phyloP scores from a whole-genome alignment of 1,140 invertebrate species.

The Hetaerina americana region DNA sequence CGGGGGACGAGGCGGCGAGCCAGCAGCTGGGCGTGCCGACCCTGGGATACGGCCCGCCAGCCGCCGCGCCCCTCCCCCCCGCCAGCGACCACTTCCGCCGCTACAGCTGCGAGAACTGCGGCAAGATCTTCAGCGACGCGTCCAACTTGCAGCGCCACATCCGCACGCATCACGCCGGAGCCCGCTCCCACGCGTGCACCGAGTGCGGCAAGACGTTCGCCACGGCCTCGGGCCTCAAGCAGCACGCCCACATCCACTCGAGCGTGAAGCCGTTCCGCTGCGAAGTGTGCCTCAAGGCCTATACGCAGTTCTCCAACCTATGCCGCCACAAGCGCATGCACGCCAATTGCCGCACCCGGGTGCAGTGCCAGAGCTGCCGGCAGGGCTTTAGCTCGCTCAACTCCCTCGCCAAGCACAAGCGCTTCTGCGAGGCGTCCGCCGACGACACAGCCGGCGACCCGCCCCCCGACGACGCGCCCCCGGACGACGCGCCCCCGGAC shows the following conservation, averaged over 20 bases:
- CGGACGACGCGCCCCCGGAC: background rate
- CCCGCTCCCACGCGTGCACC: conserved; percentile 84
- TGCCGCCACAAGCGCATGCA: conserved; percentile 99
- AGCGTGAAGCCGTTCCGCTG: conserved; percentile 96
- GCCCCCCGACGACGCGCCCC: background rate
- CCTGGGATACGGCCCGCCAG: background rate
- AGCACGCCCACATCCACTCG: conserved; percentile 98
- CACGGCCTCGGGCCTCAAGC: conserved; percentile 92
- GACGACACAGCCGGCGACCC: conserved; percentile 20
- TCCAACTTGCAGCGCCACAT: conserved; percentile 94
- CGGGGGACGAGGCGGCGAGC: conserved; percentile 23
- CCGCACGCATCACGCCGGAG: conserved; percentile 81
- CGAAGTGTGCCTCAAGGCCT: conserved; percentile 83
- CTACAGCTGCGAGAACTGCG: conserved; percentile 89
- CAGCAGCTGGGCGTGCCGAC: background rate
- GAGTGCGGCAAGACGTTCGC: conserved; percentile 98
- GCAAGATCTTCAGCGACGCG: conserved; percentile 89
- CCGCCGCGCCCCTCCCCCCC: background rate
- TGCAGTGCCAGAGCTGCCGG: conserved; percentile 84
- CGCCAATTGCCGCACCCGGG: conserved; percentile 72
- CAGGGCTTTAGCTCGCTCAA: conserved; percentile 82
- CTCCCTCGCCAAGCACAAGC: conserved; percentile 68
- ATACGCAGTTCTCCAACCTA: conserved; percentile 99
- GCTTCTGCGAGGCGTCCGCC: conserved; percentile 57
- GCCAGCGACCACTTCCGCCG: conserved; percentile 33